These are phyloP conservation scores for Coptotermes formosanus DNA, from an alignment of 1,140 invertebrate genomes.

Conservation along the genomic window DNA sequence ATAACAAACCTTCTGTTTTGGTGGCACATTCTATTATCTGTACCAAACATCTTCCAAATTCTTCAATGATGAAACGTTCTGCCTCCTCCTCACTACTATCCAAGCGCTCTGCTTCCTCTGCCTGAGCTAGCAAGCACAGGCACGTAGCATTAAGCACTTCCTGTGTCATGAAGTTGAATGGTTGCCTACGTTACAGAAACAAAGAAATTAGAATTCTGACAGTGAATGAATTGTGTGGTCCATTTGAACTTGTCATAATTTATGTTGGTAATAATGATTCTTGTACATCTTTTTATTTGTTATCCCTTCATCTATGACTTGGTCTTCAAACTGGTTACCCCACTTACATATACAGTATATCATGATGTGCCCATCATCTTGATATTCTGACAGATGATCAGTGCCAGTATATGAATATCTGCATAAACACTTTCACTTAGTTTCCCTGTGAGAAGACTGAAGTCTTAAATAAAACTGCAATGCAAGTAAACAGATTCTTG, in stretches of 20 bases:
- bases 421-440: no score
- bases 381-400: no score
- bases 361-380: no score
- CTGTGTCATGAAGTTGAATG: slow-evolving; percentile 84
- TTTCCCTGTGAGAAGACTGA: no score
- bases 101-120: slow-evolving; percentile 75
- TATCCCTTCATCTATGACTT: neutral
- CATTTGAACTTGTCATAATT: neutral
- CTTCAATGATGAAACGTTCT: slow-evolving; percentile 86
- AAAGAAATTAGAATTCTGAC: neutral
- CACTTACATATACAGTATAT: no score
- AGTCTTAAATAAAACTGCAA: no score
- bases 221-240: neutral
- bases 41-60: slow-evolving; percentile 90
- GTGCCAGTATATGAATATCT: no score
- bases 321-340: no score
- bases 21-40: slow-evolving; percentile 83
- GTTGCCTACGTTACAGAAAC: slow-evolving; percentile 58
- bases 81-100: slow-evolving; percentile 68
- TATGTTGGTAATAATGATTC: neutral
- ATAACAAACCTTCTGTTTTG: slow-evolving; percentile 53
- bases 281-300: neutral
- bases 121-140: slow-evolving; percentile 90
- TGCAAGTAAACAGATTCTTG: no score
- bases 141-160: slow-evolving; percentile 95